These are phyloP conservation scores for Spodoptera littoralis DNA, from an alignment of 2,888 invertebrate genomes.

Conservation along the genomic window DNA sequence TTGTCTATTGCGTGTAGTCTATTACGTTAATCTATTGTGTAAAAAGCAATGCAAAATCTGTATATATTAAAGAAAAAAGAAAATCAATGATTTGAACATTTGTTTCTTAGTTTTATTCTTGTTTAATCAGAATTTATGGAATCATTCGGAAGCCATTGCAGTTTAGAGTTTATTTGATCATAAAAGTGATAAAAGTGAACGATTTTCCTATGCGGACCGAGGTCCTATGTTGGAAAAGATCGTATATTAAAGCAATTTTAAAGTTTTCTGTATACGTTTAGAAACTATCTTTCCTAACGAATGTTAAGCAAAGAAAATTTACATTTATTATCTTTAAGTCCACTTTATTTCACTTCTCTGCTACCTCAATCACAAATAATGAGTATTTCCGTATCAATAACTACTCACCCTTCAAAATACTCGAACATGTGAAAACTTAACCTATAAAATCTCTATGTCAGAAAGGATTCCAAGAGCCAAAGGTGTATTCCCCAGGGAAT, in stretches of 20 bases:
- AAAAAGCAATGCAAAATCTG: too few relatives aligned
- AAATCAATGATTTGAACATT: too few relatives aligned
- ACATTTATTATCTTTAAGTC: background rate
- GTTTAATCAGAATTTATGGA: conserved; percentile 16
- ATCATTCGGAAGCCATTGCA: conserved; percentile 21
- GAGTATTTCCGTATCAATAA: too few relatives aligned
- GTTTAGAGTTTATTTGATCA: conserved; percentile 33
- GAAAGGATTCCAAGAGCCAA: conserved; percentile 62
- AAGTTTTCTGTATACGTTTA: too few relatives aligned
- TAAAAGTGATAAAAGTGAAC: conserved; percentile 25
- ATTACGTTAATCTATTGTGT: too few relatives aligned
- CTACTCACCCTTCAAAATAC: too few relatives aligned
- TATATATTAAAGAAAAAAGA: too few relatives aligned
- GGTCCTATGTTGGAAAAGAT: background rate
- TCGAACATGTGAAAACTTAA: conserved; percentile 39
- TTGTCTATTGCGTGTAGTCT: too few relatives aligned
- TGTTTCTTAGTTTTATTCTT: too few relatives aligned
- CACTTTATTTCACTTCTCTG: too few relatives aligned
- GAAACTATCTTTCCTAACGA: background rate
- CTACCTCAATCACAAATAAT: too few relatives aligned
- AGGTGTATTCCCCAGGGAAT: conserved; percentile 57
- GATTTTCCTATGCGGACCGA: conserved; percentile 9
- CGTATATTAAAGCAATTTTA: too few relatives aligned
- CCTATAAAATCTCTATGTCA: conserved; percentile 66
- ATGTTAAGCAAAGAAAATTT: background rate